Percentiles rank a stretch among this genome's conserved stretches.
Evolutionary conservation across 2,888 invertebrate species (phyloP).

Genomic region (Orthosia gracilis): DNA sequence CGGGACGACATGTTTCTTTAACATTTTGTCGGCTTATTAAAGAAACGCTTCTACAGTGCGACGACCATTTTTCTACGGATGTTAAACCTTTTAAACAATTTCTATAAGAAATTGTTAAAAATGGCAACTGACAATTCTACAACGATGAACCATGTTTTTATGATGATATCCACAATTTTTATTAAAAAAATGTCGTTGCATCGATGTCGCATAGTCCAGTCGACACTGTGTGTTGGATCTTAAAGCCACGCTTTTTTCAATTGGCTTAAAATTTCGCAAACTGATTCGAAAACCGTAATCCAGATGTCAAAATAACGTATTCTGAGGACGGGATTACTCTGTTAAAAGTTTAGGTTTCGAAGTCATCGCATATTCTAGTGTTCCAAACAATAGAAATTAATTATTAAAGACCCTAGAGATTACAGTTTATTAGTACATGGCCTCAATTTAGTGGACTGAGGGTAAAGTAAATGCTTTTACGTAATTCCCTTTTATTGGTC

Average conservation of each 20-base stretch:
- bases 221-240: background rate
- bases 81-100: background rate
- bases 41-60: background rate
- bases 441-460: conserved; percentile 39
- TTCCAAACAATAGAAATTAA: conserved; percentile 47
- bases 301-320: background rate
- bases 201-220: background rate
- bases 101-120: background rate
- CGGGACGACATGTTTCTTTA: conserved; percentile 16
- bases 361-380: conserved; percentile 34
- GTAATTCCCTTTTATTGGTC: conserved; percentile 57
- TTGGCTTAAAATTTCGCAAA: background rate
- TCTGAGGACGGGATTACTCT: background rate
- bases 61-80: background rate
- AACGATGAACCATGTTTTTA: no score
- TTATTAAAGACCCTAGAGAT: conserved; percentile 44
- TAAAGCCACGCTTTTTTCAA: background rate
- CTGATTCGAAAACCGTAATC: background rate
- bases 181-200: background rate
- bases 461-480: conserved; percentile 53
- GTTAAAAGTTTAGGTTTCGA: conserved; percentile 20
- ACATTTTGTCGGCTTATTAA: no score
- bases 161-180: no score
- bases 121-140: no score
- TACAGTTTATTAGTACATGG: conserved; percentile 45